These are phyloP conservation scores for Ophiothrix spiculata DNA, from an alignment of 35 echinoderm and acorn worm species.

Conservation along the genomic window DNA sequence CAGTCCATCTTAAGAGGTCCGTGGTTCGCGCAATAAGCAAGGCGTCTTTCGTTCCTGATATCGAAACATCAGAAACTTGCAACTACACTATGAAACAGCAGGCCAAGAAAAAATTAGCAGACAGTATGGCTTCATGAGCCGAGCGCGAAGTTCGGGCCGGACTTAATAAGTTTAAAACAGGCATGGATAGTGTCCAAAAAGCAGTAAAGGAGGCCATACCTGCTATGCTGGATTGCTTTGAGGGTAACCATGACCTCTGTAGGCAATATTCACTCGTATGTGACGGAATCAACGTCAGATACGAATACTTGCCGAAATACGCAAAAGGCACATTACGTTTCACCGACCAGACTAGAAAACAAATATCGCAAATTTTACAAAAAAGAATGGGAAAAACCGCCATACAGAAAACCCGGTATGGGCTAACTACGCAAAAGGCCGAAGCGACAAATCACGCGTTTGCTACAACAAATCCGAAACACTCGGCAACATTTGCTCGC, in stretches of 20 bases:
- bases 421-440: conserved; percentile 39
- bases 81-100: not conserved
- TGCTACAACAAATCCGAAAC: conserved; percentile 48
- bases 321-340: not conserved
- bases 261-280: conserved; percentile 4
- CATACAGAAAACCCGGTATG: conserved; percentile 18
- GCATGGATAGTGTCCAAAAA: not conserved
- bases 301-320: conserved; percentile 9
- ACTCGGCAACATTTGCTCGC: conserved; percentile 21
- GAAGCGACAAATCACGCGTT: conserved; percentile 46
- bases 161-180: not conserved
- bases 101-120: not conserved
- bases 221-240: conserved; percentile 25
- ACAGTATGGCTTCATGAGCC: not conserved
- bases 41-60: not conserved
- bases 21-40: not conserved
- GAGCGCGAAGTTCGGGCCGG: not conserved
- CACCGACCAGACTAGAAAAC: not conserved
- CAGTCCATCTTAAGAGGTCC: conserved; percentile 14
- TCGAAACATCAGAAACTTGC: not conserved
- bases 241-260: conserved; percentile 24
- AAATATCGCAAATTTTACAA: too few species aligned
- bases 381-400: conserved; percentile 7
- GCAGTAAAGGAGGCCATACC: not conserved
- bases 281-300: not conserved